phyloP scores from a whole-genome alignment of 1,140 invertebrate genomes.

The Plodia interpunctella region DNA sequence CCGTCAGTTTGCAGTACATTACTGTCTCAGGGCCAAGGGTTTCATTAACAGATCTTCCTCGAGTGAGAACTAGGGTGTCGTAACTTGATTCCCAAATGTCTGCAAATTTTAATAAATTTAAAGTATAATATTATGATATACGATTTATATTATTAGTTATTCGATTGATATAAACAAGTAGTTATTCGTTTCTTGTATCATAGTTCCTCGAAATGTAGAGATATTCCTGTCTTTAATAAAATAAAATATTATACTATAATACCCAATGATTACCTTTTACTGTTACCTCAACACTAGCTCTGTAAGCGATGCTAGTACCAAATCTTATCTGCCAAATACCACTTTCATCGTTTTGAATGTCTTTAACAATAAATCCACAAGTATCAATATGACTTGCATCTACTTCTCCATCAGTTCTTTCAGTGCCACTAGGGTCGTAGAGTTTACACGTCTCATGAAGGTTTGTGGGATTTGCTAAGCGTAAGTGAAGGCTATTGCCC shows the following conservation, averaged over 20 bases:
- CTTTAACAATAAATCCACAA: constrained; percentile 41
- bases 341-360: constrained; percentile 23
- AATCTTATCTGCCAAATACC: constrained; percentile 53
- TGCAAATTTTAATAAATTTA: neutral
- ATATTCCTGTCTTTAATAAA: too few species aligned
- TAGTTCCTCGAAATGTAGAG: too few species aligned
- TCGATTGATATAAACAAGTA: too few species aligned
- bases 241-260: neutral
- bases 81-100: neutral
- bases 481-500: constrained; percentile 44
- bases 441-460: constrained; percentile 40
- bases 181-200: too few species aligned
- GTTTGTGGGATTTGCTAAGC: constrained; percentile 33
- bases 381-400: constrained; percentile 18
- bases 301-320: constrained; percentile 39
- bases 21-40: constrained; percentile 45
- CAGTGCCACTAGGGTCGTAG: constrained; percentile 30
- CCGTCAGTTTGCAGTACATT: constrained; percentile 42
- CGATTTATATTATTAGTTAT: too few species aligned
- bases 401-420: constrained; percentile 18
- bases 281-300: constrained; percentile 34
- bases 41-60: constrained; percentile 21
- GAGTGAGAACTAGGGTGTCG: neutral
- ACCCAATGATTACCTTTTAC: constrained; percentile 39
- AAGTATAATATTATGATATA: too few species aligned